A percentile compares a stretch with the other conserved stretches of the same genome.
Conservation (phyloP, 2,888 invertebrate species). For the Theodoxus fluviatilis region DNA sequence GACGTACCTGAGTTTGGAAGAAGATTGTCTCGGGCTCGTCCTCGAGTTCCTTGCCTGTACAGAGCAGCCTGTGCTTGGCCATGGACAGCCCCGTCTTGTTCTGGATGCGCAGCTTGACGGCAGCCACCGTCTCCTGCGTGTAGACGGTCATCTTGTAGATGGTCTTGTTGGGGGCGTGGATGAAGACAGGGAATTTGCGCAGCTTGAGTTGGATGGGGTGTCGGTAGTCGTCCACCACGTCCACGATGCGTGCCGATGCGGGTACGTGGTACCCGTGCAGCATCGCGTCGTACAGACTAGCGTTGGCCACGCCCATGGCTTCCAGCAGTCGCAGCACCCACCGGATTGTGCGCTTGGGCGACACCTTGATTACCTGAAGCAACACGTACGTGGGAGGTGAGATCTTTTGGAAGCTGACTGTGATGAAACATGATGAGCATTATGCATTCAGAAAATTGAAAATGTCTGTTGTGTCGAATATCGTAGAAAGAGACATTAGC, state of each 20-base stretch:
- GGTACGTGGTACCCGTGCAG: conserved; percentile 41
- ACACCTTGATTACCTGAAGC: conserved; percentile 41
- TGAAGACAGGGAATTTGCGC: conserved; percentile 49
- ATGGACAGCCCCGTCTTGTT: conserved; percentile 48
- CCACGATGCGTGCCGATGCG: conserved; percentile 38
- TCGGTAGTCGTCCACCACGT: conserved; percentile 43
- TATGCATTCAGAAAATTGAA: no score
- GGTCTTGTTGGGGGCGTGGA: conserved; percentile 46
- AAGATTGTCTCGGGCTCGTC: conserved; percentile 38
- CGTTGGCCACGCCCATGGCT: conserved; percentile 50
- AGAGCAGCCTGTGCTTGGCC: conserved; percentile 39
- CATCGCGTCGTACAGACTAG: conserved; percentile 43
- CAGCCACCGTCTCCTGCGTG: conserved; percentile 43
- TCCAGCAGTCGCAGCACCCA: conserved; percentile 47
- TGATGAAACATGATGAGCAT: no score
- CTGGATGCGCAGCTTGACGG: conserved; percentile 47
- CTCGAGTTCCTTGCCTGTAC: conserved; percentile 45
- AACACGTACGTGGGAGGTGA: no score
- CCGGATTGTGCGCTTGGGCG: conserved; percentile 44
- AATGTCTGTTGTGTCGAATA: no score
- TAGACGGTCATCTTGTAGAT: conserved; percentile 52
- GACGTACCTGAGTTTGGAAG: conserved; percentile 46
- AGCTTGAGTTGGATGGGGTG: conserved; percentile 44
- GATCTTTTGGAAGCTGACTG: no score
- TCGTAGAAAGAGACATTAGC: no score